Evolutionary conservation across 2,113 vertebrate species (phyloP).

Genomic region (Muntiacus muntjak): DNA sequence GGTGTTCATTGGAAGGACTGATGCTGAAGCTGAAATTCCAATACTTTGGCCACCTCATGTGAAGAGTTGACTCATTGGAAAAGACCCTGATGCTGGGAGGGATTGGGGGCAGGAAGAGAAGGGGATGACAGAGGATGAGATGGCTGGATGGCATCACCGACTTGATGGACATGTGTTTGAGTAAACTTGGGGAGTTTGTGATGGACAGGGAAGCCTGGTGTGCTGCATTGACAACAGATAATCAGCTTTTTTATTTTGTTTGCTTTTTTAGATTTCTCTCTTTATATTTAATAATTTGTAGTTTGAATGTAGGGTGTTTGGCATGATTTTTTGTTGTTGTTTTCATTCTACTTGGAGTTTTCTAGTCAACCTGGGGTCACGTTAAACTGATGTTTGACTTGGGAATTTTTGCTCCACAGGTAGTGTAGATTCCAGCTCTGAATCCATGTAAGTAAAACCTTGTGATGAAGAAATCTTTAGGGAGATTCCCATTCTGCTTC

Average conservation of each 20-base stretch:
- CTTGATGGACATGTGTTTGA: no score
- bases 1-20: no score
- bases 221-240: neutral
- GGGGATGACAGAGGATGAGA: no score
- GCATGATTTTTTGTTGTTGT: neutral
- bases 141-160: no score
- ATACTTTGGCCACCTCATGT: no score
- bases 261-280: neutral
- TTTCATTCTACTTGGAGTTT: neutral
- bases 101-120: no score
- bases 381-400: neutral
- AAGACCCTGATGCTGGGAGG: no score
- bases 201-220: no score
- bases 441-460: neutral
- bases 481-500: accelerated
- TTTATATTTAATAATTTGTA: neutral
- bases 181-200: no score
- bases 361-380: neutral
- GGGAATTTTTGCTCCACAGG: neutral
- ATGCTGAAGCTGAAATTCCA: no score
- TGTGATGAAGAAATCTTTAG: neutral
- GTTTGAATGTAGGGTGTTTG: neutral
- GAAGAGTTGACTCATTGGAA: no score
- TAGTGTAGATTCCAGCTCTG: neutral
- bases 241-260: neutral